Conservation (phyloP, 2,113 vertebrate genomes). For the Ceuthmochares aereus region DNA sequence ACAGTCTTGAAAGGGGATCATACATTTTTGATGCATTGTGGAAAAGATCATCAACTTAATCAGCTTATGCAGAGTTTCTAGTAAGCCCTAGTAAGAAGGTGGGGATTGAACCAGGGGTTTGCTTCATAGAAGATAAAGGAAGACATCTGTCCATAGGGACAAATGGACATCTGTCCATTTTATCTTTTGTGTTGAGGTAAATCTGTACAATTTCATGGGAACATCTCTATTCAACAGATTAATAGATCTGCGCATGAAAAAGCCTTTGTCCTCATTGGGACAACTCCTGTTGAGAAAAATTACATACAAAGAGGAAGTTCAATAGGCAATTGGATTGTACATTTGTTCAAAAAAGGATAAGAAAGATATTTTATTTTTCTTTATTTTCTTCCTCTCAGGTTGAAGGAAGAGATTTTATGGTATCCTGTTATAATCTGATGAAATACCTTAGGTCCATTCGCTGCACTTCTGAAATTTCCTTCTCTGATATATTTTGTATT, state of each 20-base stretch:
- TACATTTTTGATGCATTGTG: background rate
- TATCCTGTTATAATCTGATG: background rate
- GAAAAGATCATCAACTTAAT: background rate
- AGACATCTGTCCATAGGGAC: background rate
- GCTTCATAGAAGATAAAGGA: background rate
- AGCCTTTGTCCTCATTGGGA: background rate
- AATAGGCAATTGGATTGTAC: background rate
- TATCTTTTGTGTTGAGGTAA: background rate
- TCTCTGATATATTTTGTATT: background rate
- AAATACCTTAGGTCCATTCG: background rate
- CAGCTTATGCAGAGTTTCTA: background rate
- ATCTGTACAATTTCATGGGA: background rate
- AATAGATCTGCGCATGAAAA: background rate
- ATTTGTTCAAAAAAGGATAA: background rate
- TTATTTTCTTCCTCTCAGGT: background rate
- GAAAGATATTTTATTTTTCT: background rate
- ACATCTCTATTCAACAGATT: background rate
- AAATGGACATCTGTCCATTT: background rate
- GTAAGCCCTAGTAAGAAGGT: background rate
- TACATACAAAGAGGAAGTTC: background rate
- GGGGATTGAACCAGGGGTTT: background rate
- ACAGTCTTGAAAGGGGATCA: background rate
- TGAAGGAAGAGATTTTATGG: background rate
- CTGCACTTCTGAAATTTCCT: background rate
- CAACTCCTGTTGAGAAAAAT: background rate